A percentile compares a stretch with the other conserved stretches of the same genome.
Conservation (phyloP, 2,113 vertebrate genomes). For the Antigone vipio region DNA sequence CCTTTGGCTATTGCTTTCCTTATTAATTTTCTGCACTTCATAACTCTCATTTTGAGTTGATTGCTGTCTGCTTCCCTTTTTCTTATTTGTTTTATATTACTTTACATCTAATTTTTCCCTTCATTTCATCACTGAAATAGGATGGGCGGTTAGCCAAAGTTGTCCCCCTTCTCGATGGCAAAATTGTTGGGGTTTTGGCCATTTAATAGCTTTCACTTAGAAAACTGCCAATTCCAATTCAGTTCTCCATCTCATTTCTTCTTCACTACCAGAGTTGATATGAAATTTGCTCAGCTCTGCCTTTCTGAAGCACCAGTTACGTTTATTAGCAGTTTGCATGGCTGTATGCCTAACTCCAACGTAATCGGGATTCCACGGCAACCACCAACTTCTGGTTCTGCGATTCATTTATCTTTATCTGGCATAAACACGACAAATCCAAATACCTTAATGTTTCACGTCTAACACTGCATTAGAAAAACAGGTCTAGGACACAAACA, state of each 20-base stretch:
- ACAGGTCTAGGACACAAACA: not conserved
- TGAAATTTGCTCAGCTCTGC: not conserved
- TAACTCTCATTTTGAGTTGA: not conserved
- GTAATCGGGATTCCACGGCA: not conserved
- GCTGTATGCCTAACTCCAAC: not conserved
- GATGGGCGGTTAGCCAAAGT: not conserved
- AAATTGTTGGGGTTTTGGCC: not conserved
- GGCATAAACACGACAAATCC: not conserved
- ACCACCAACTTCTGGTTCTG: not conserved
- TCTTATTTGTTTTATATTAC: not conserved
- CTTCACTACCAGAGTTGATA: not conserved
- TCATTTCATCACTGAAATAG: not conserved
- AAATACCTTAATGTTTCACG: not conserved
- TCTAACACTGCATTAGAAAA: not conserved
- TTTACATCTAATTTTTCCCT: not conserved
- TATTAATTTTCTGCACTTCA: not conserved
- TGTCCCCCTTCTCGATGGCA: not conserved
- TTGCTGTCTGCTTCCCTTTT: not conserved
- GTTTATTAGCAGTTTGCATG: not conserved
- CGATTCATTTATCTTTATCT: not conserved
- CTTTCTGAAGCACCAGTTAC: not conserved
- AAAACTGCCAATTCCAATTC: conserved; percentile 20
- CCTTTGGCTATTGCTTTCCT: not conserved
- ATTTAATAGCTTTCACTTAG: conserved; percentile 17
- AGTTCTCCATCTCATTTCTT: not conserved